These are phyloP conservation scores for Flexamia atlantica DNA, from an alignment of 2,888 invertebrate species.

Conservation along the genomic window DNA sequence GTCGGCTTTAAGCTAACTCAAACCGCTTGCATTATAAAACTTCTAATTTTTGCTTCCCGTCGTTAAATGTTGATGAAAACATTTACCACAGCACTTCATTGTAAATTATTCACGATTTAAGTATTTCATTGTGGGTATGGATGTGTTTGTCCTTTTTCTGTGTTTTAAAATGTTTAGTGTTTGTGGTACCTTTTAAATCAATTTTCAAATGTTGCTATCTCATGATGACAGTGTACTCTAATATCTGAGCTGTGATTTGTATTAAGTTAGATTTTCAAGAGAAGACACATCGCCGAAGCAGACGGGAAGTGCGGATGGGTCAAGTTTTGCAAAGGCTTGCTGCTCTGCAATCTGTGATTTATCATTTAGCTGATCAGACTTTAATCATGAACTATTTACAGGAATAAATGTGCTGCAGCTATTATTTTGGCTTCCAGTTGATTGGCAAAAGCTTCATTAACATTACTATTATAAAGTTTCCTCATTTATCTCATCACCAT, in stretches of 20 bases:
- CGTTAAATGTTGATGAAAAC: no score
- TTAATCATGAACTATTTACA: conserved; percentile 14
- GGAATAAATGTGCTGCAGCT: conserved; percentile 29
- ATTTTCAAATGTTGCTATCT: background rate
- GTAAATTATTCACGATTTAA: background rate
- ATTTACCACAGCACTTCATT: background rate
- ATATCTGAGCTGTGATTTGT: background rate
- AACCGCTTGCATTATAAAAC: conserved; percentile 53
- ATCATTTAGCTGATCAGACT: background rate
- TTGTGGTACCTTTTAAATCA: conserved; percentile 6
- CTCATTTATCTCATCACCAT: background rate
- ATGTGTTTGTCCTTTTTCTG: conserved; percentile 32
- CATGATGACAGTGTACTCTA: background rate
- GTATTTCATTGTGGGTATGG: no score
- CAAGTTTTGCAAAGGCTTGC: conserved; percentile 11
- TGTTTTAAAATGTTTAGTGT: conserved; percentile 16
- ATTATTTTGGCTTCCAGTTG: conserved; percentile 22
- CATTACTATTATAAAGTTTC: background rate
- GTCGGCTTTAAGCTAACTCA: conserved; percentile 9
- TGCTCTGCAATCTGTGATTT: background rate
- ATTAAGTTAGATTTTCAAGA: background rate
- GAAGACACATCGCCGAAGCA: background rate
- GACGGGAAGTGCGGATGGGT: background rate
- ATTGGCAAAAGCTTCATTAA: background rate
- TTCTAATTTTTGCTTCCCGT: no score